Conservation (phyloP, 1,140 invertebrate species). For the Idris sp. region DNA sequence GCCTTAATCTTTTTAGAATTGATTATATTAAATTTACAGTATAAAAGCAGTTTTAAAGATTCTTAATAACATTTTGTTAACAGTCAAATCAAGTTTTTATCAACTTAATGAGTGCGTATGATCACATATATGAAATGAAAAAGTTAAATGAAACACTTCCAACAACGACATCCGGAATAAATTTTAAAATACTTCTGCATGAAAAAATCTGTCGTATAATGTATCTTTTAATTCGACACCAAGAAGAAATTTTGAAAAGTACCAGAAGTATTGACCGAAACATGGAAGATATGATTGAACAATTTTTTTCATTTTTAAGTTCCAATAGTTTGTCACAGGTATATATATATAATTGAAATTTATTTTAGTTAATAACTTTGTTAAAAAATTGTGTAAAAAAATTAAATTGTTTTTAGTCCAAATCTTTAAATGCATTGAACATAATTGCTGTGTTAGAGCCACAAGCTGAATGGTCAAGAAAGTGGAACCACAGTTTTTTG, state of each 20-base stretch:
- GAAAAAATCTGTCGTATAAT: conserved; percentile 73
- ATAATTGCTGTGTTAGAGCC: conserved; percentile 73
- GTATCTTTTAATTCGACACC: conserved; percentile 68
- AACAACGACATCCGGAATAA: conserved; percentile 70
- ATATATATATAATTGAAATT: too few species aligned
- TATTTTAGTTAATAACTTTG: too few species aligned
- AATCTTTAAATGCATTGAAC: conserved; percentile 67
- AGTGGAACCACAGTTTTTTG: conserved; percentile 70
- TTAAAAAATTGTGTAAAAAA: too few species aligned
- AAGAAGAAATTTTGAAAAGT: conserved; percentile 71
- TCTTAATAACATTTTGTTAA: conserved; percentile 1
- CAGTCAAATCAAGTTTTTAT: conserved; percentile 63
- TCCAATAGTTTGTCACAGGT: conserved; percentile 53
- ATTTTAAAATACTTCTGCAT: conserved; percentile 74
- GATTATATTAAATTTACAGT: too few species aligned
- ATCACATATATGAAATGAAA: conserved; percentile 65
- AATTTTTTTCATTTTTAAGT: conserved; percentile 71
- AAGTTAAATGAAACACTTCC: conserved; percentile 68
- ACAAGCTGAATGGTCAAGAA: conserved; percentile 71
- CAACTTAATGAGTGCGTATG: conserved; percentile 69
- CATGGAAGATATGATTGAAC: conserved; percentile 72
- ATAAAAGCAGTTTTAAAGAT: too few species aligned
- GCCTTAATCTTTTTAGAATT: too few species aligned
- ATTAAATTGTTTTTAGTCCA: conserved; percentile 58
- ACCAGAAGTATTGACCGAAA: conserved; percentile 65